phyloP scores from a whole-genome alignment of 2,888 invertebrate species.

The Sminthurides aquaticus region DNA sequence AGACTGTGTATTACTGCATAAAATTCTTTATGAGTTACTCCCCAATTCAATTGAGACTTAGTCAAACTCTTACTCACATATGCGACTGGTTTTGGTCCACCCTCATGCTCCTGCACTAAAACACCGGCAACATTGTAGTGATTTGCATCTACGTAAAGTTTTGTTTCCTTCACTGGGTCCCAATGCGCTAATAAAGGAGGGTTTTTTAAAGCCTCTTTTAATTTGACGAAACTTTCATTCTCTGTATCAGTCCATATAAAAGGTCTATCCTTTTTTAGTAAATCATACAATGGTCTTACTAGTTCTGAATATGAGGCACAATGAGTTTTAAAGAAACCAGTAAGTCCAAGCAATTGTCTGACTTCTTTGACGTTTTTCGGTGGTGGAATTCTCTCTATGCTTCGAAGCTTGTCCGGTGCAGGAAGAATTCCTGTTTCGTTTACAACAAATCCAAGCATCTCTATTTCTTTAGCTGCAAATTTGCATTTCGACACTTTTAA shows the following conservation, averaged over 20 bases:
- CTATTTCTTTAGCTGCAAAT: constrained; percentile 4
- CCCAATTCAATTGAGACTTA: not conserved
- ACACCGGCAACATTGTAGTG: constrained; percentile 7
- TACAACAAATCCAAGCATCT: constrained; percentile 1
- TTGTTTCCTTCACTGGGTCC: not conserved
- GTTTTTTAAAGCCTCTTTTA: constrained; percentile 12
- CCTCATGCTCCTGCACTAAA: constrained; percentile 11
- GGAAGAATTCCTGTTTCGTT: constrained; percentile 17
- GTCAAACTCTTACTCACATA: constrained; percentile 1
- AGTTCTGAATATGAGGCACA: constrained; percentile 12
- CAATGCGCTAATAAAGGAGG: constrained; percentile 15
- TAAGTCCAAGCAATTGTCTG: constrained; percentile 14
- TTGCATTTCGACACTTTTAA: constrained; percentile 15
- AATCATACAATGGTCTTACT: constrained; percentile 8
- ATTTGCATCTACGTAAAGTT: constrained; percentile 16
- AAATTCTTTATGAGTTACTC: not conserved
- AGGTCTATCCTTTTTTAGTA: constrained; percentile 5
- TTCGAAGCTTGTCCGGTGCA: constrained; percentile 16
- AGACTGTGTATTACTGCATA: not conserved
- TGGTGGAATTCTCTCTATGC: constrained; percentile 14
- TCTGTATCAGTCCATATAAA: constrained; percentile 16
- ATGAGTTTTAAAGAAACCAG: constrained; percentile 30
- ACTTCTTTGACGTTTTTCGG: constrained; percentile 17
- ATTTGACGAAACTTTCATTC: constrained; percentile 7
- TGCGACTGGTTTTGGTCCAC: not conserved